Percentiles rank a stretch among this genome's conserved stretches.
Evolutionary conservation across 2,797 vertebrate species (phyloP).

Genomic region (Bufotes viridis): DNA sequence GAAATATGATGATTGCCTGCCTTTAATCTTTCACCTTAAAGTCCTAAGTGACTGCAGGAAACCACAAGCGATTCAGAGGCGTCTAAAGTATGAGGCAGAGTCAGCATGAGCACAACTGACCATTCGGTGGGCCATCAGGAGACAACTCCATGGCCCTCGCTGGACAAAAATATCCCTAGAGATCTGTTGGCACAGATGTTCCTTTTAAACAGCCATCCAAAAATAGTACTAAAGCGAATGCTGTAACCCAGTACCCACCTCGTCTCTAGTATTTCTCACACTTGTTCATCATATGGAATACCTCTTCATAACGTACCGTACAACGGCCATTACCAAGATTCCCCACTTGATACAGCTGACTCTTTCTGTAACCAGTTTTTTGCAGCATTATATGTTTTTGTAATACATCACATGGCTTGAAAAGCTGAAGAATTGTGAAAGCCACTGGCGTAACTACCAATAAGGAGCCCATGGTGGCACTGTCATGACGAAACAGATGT

Average conservation of each 20-base stretch:
- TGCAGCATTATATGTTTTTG: too few species aligned
- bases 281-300: neutral
- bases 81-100: slow-evolving; percentile 18
- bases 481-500: too few species aligned
- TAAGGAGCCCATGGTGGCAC: too few species aligned
- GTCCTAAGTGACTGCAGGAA: slow-evolving; percentile 44
- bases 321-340: too few species aligned
- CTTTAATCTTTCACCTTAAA: slow-evolving; percentile 57
- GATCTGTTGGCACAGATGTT: slow-evolving; percentile 25
- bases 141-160: neutral
- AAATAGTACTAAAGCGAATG: slow-evolving; percentile 18
- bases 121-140: slow-evolving; percentile 2
- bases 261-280: neutral
- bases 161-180: neutral
- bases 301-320: neutral
- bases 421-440: too few species aligned
- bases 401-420: too few species aligned
- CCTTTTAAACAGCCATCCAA: neutral
- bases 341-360: neutral
- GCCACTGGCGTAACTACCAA: too few species aligned
- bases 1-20: slow-evolving; percentile 56
- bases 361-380: neutral
- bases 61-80: slow-evolving; percentile 38
- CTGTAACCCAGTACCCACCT: neutral
- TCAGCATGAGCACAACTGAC: neutral